These are phyloP conservation scores for Muntiacus reevesi DNA, from an alignment of 2,113 vertebrate genomes.

Conservation along the genomic window DNA sequence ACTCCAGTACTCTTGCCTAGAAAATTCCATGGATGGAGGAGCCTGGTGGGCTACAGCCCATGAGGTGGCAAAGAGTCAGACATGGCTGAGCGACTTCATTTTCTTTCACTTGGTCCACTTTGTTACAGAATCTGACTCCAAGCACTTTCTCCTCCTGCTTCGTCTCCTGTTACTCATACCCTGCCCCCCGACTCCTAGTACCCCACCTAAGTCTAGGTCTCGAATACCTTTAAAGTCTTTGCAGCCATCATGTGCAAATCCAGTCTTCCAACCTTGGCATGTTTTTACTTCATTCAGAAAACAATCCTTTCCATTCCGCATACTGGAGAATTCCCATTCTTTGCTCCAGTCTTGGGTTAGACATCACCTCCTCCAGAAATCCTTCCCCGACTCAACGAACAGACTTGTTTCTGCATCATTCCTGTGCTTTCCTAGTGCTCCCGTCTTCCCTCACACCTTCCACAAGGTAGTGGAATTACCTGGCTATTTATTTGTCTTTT, in stretches of 20 bases:
- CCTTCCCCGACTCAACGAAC: neutral
- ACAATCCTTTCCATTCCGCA: neutral
- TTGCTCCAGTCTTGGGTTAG: neutral
- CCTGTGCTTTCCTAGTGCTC: neutral
- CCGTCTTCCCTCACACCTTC: neutral
- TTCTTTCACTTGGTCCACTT: neutral
- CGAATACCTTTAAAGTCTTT: neutral
- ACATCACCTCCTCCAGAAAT: neutral
- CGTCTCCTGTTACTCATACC: too few relatives aligned
- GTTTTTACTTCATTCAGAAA: neutral
- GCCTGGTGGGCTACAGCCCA: neutral
- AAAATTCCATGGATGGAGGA: neutral
- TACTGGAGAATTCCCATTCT: neutral
- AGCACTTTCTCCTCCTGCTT: neutral
- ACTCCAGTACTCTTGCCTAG: neutral
- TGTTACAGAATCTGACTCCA: neutral
- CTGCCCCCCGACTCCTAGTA: accelerated
- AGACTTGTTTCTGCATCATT: neutral
- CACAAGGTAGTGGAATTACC: neutral
- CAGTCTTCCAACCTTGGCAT: neutral
- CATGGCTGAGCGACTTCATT: neutral
- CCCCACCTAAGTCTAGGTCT: neutral
- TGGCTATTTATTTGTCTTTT: neutral
- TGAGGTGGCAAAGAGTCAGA: neutral
- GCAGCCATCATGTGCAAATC: neutral